phyloP scores from a whole-genome alignment of 2,888 invertebrate species.

The Aethes cnicana region DNA sequence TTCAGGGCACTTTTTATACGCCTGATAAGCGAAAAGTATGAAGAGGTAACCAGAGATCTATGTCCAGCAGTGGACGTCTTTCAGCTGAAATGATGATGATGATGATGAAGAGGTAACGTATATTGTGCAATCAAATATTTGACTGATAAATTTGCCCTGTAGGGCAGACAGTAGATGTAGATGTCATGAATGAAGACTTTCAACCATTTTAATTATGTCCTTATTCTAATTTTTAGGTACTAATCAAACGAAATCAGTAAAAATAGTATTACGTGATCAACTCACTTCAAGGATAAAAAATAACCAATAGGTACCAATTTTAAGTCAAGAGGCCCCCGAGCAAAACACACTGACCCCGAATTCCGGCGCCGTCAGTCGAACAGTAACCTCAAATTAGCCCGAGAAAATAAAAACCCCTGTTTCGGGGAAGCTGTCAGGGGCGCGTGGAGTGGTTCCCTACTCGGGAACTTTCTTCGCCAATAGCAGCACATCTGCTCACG shows the following conservation, averaged over 20 bases:
- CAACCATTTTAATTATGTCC: too few relatives aligned
- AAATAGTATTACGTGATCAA: background rate
- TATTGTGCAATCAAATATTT: too few relatives aligned
- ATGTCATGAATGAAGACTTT: too few relatives aligned
- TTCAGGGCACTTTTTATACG: too few relatives aligned
- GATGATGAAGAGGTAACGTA: too few relatives aligned
- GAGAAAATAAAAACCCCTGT: slow-evolving; percentile 60
- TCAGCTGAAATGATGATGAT: too few relatives aligned
- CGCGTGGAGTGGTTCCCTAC: slow-evolving; percentile 52
- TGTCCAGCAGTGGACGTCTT: too few relatives aligned
- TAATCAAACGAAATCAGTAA: background rate
- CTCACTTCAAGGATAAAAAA: slow-evolving; percentile 2
- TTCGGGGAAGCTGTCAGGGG: slow-evolving; percentile 56
- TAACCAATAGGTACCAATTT: slow-evolving; percentile 6
- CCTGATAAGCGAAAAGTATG: too few relatives aligned
- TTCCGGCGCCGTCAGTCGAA: slow-evolving; percentile 49
- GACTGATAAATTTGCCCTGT: too few relatives aligned
- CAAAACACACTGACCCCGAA: slow-evolving; percentile 45
- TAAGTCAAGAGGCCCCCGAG: slow-evolving; percentile 34
- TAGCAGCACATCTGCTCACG: slow-evolving; percentile 50
- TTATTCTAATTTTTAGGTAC: too few relatives aligned
- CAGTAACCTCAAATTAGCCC: slow-evolving; percentile 64
- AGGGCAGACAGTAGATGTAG: too few relatives aligned
- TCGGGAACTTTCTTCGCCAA: slow-evolving; percentile 52
- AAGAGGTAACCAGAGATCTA: too few relatives aligned